These are phyloP conservation scores for Cyclophora punctaria DNA, from an alignment of 2,888 invertebrate species.

Conservation along the genomic window DNA sequence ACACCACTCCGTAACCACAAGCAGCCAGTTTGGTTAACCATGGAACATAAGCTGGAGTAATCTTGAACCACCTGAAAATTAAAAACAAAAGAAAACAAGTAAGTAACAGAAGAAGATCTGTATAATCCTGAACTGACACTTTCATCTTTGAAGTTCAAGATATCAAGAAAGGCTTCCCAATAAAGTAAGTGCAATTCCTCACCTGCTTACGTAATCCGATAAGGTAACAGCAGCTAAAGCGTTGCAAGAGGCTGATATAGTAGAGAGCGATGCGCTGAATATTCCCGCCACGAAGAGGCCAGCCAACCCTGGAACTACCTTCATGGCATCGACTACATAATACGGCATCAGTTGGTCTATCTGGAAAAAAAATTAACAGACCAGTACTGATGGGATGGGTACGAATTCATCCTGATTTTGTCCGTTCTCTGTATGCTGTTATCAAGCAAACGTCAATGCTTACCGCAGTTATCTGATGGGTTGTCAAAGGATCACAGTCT, in stretches of 20 bases:
- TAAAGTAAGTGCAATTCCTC: conserved; percentile 1
- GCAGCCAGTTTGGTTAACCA: conserved; percentile 81
- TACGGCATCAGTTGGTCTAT: conserved; percentile 87
- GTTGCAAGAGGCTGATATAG: conserved; percentile 93
- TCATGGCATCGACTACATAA: conserved; percentile 85
- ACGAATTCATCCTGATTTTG: too few relatives aligned
- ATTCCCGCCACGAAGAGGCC: conserved; percentile 94
- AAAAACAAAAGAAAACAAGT: background rate
- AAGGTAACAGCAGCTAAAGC: conserved; percentile 92
- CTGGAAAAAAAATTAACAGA: conserved; percentile 21
- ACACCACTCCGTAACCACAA: conserved; percentile 81
- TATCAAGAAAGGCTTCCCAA: too few relatives aligned
- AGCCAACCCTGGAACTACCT: conserved; percentile 80
- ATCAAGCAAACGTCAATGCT: conserved; percentile 9
- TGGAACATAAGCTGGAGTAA: conserved; percentile 49
- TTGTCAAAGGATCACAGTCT: conserved; percentile 85
- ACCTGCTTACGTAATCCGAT: conserved; percentile 85
- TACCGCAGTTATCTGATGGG: conserved; percentile 75
- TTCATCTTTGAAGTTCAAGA: too few relatives aligned
- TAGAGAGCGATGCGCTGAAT: conserved; percentile 93
- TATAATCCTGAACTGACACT: background rate
- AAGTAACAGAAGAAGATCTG: background rate
- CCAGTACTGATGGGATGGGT: too few relatives aligned
- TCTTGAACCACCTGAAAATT: conserved; percentile 44
- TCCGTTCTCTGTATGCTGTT: background rate